Base-by-base conservation (phyloP, 2,113 vertebrate genomes). In the Dolichotis patagonum region DNA sequence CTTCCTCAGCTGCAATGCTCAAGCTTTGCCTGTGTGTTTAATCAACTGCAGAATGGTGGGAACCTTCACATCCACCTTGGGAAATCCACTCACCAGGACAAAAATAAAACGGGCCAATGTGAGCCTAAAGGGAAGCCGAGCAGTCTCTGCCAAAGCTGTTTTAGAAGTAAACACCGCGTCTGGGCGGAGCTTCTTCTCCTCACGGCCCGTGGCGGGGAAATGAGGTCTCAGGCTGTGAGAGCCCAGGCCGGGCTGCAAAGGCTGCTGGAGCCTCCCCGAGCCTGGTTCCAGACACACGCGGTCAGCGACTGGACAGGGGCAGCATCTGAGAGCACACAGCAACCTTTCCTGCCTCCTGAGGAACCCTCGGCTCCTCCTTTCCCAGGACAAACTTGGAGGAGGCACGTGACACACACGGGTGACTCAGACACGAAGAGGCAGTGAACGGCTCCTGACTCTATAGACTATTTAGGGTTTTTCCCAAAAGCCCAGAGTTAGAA, bases 381-480 rank as follows among this genome's bases (percentile, higher is more conserved):
- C 85, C 56, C 80, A 95, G 83, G 86, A 80, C 78, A 91, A 87
- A 89, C 96, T 91, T 86, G 65, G 83, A 38, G 87, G 52, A 13
- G 11, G 56, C 94, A 77, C 0, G 92, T 75, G 69, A 91, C 91
- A 93, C 17, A 91, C 7, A 91, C 80, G 86, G n/a, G 91, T 95
- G 93, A 94, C 73, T 94, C 95, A 95, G 69, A 94, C 95, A 90
- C 52, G 81, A 90, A 2, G 85, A 73, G 60, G 54, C 67, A 24
- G 77, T 20, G 65, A 88, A 78, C 67, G 80, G 83, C 73, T 73
- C 49, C 77, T 35, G 75, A 52, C 56, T 67, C 63, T 60, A 85
- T 16, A 84, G 82, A 88, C 52, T 20, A 35, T 94, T 89, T 22
- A 26, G 69, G 46, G 38, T 56, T 75, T 46, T 90, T 89, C 77